Base-by-base conservation (phyloP, 2,113 vertebrate genomes). In the Prunella himalayana region DNA sequence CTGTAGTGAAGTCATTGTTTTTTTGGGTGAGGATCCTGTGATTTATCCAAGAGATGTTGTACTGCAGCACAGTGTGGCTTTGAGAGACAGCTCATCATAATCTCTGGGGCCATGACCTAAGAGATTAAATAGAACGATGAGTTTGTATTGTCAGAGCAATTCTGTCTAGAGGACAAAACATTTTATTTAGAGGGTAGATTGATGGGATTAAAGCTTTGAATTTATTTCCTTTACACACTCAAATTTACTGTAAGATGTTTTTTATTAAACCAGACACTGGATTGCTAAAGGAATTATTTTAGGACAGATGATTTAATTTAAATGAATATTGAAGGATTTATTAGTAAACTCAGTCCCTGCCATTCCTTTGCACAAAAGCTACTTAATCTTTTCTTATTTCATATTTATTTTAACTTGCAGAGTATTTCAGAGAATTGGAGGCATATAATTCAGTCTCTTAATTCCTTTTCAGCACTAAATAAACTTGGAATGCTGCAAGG, bases 71-170 rank as follows among this genome's bases (percentile, higher is more conserved):
- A 44, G 42, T 11, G 86, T 71, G 93, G 81, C 92, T 98, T 96
- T 97, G 91, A 95, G 89, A 96, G 94, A 53, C 72, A 94, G 88
- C 86, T 93, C 94, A 81, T 95, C 82, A 45, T 97, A 97, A 98
- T 97, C 96, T 91, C 86, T 82, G 47, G 49, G 96, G 96, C 97
- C 91, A 7, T 71, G 91, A 97, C 96, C 97, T 93, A 72, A 54
- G 70, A 97, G 97, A 98, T 98, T 97, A 97, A 95, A 90, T 78
- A 79, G 90, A 95, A 88, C 5, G 41, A 97, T 97, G 97, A 97
- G 82, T 95, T 97, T 96, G 77, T 97, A 33, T 97, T 97, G 94
- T 97, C 94, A 92, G 73, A 93, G 33, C 83, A 95, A 94, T 97
- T 95, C 77, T 73, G 76, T 95, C 94, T 94, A 50, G 82, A 97